Evolutionary conservation across 2,888 invertebrate genomes (phyloP), one percentile per base, ranked within the genome.

Genomic region (Phortica okadai): DNA sequence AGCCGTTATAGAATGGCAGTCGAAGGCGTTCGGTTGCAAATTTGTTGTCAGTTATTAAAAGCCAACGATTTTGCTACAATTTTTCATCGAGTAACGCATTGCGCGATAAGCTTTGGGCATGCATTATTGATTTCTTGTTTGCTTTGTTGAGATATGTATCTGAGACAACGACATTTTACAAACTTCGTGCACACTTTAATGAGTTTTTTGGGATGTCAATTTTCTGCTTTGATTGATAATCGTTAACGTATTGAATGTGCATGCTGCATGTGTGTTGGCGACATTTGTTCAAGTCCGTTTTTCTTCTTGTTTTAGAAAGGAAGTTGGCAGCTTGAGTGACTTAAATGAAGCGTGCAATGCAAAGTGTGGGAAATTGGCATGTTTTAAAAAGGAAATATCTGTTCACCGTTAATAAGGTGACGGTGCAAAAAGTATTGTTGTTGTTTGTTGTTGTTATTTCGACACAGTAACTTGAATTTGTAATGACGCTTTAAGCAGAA

Each of bases 31-130:
- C 44, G 42, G 80, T 78, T 78, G 82, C 76, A 76, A 82, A 21
- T 81, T 88, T 82, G 83, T 87, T 89, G 88, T 81, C 84, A 82
- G 86, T 83, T 86, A 87, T 87, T 88, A 87, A 82, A 45, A 76
- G 56, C 54, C 41, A 74, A 64, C 59, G 67, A 64, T 56, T 56
- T 70, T 76, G 81, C 79, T 64, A 80, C 79, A 77, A 85, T 85
- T 84, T 85, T 80, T 85, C 84, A 87, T 74, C 64, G 77, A 74
- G 77, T 74, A 64, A 75, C 56, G 82, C 73, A 54, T 77, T 76
- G 41, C 75, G 78, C 73, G 59, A 76, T 42, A 79, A 50, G 50
- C 50, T 14, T 41, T 67, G 44, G 41, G 8, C n/a, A 70, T 70
- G 50, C 50, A 21, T 50, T 45, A 70, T n/a, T 44, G 16, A 42